Evolutionary conservation across 2,888 invertebrate species (phyloP).

Genomic region (Netelia virgata): DNA sequence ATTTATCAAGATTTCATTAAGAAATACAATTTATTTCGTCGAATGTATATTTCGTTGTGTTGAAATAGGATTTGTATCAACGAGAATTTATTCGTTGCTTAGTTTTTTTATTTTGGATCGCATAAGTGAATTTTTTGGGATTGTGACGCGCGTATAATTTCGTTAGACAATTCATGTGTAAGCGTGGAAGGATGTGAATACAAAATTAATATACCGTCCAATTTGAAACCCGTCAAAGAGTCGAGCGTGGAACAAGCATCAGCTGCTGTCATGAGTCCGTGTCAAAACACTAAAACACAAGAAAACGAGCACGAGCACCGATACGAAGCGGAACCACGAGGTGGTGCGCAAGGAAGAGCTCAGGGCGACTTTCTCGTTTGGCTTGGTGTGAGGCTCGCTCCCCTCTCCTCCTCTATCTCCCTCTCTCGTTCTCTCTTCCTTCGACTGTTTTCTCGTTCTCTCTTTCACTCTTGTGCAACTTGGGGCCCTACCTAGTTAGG

Average conservation of each 20-base stretch:
- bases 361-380: slow-evolving; percentile 58
- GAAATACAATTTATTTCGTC: too few species aligned
- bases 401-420: slow-evolving; percentile 27
- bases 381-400: slow-evolving; percentile 57
- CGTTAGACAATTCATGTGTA: slow-evolving; percentile 30
- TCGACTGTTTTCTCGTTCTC: slow-evolving; percentile 41
- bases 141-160: slow-evolving; percentile 7
- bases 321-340: slow-evolving; percentile 9
- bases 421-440: slow-evolving; percentile 18
- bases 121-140: slow-evolving; percentile 17
- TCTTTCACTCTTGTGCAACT: slow-evolving; percentile 38
- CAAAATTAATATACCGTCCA: slow-evolving; percentile 69
- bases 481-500: slow-evolving; percentile 81
- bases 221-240: slow-evolving; percentile 67
- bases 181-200: slow-evolving; percentile 9
- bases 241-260: slow-evolving; percentile 62
- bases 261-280: slow-evolving; percentile 77
- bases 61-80: too few species aligned
- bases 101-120: background rate
- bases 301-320: slow-evolving; percentile 32
- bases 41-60: too few species aligned
- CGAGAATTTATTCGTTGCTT: too few species aligned
- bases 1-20: too few species aligned
- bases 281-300: slow-evolving; percentile 80
- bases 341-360: slow-evolving; percentile 27